A percentile compares a stretch with the other conserved stretches of the same genome.
These are phyloP conservation scores for Temnothorax curvispinosus DNA, from an alignment of 1,140 invertebrate genomes.

Conservation along the genomic window DNA sequence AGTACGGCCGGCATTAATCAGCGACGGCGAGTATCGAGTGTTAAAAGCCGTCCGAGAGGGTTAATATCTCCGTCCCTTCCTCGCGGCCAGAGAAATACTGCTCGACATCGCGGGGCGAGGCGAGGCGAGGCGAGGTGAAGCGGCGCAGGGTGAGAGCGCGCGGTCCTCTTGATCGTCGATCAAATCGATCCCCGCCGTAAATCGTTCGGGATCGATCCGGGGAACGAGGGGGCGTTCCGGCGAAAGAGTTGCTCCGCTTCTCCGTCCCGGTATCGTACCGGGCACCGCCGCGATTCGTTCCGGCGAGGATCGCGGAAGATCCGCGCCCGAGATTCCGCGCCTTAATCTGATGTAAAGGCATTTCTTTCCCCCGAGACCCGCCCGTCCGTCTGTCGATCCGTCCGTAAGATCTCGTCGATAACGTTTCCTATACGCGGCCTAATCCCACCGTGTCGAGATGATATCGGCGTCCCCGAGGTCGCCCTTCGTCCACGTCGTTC, in stretches of 20 bases:
- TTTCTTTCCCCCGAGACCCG: constrained; percentile 41
- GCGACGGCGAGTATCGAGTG: constrained; percentile 20
- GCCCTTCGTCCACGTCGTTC: not conserved
- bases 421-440: constrained; percentile 67
- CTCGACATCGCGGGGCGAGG: constrained; percentile 10
- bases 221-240: constrained; percentile 62
- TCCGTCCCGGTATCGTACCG: constrained; percentile 32
- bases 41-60: constrained; percentile 39
- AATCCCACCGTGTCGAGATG: constrained; percentile 62
- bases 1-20: constrained; percentile 36
- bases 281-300: constrained; percentile 69
- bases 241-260: constrained; percentile 45
- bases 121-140: not conserved
- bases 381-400: constrained; percentile 39
- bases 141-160: constrained; percentile 10
- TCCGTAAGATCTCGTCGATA: constrained; percentile 69
- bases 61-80: constrained; percentile 22
- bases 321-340: constrained; percentile 58
- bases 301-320: constrained; percentile 57
- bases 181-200: constrained; percentile 56
- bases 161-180: constrained; percentile 61
- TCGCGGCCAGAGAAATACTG: constrained; percentile 27
- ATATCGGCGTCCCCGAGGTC: constrained; percentile 30
- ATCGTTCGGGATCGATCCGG: constrained; percentile 57
- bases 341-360: constrained; percentile 76